phyloP scores from a whole-genome alignment of 2,113 vertebrate species.

The Narcine bancroftii region DNA sequence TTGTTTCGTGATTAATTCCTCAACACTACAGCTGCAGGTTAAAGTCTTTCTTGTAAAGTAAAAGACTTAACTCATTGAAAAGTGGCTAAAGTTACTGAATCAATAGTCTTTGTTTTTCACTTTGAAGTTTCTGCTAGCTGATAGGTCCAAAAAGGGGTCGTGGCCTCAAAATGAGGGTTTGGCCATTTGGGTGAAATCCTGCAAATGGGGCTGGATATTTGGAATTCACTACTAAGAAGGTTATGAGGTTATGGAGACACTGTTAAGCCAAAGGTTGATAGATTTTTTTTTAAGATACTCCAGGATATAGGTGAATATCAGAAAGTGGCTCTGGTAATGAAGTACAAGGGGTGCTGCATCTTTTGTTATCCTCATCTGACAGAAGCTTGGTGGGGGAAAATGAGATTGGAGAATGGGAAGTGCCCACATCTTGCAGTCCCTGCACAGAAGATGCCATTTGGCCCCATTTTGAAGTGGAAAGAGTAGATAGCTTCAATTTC shows the following conservation, averaged over 20 bases:
- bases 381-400: too few relatives aligned
- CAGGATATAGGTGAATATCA: not conserved
- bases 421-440: too few relatives aligned
- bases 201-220: not conserved
- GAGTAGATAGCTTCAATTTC: too few relatives aligned
- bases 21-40: not conserved
- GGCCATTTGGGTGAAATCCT: not conserved
- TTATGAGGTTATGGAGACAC: not conserved
- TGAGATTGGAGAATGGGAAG: too few relatives aligned
- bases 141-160: not conserved
- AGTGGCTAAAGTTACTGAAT: not conserved
- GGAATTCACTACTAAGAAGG: not conserved
- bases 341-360: not conserved
- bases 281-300: not conserved
- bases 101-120: not conserved
- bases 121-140: too few relatives aligned
- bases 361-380: too few relatives aligned
- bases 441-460: too few relatives aligned
- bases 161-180: not conserved
- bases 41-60: not conserved
- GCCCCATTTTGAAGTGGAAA: too few relatives aligned
- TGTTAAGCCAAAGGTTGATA: not conserved
- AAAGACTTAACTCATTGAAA: not conserved
- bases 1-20: not conserved
- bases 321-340: not conserved